Base-by-base conservation (phyloP, 2,113 vertebrate species). In the Atlantisia rogersi region DNA sequence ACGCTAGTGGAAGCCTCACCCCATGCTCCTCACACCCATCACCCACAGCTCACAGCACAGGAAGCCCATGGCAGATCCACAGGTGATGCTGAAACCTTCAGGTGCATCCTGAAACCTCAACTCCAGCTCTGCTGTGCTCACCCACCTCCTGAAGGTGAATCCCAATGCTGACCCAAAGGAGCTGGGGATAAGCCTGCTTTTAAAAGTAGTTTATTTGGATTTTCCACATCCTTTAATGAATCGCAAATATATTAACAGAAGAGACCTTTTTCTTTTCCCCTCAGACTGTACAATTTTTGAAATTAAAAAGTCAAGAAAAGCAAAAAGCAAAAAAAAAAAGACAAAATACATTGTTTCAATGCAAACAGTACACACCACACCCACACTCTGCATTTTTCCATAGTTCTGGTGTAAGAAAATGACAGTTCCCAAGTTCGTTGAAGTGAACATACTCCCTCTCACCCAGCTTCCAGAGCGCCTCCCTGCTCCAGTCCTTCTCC, bases 201-300 rank as follows among this genome's bases (percentile, higher is more conserved):
- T 96, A 97, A 98, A 98, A 98, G 97, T 97, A 97, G 96, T 98
- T 98, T 98, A 98, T 98, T 98, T 97, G 96, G 90, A 97, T 97
- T 98, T 98, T 97, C 89, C 96, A 98, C 97, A 98, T 98, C 97
- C 94, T 98, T 98, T 96, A 97, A 97, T 97, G 97, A 98, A 97
- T 96, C 83, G 96, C 96, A 98, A 98, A 98, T 98, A 98, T 98
- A 98, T 97, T 97, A 98, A 98, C 98, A 98, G 97, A 97, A 98
- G 97, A 97, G 91, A 97, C 77, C 90, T 95, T 65, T 92, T 86
- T 59, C 77, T 46, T 25, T 11, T 21, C 3, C 3, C 62, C 92
- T 44, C 95, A 87, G 96, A 91, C 97, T 98, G 96, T 98, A 98
- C 98, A 98, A 94, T 96, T 97, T 96, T 91, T 94, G 82, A 98